Evolutionary conservation across 2,888 invertebrate species (phyloP).

Genomic region (Sarcophaga subvicina): DNA sequence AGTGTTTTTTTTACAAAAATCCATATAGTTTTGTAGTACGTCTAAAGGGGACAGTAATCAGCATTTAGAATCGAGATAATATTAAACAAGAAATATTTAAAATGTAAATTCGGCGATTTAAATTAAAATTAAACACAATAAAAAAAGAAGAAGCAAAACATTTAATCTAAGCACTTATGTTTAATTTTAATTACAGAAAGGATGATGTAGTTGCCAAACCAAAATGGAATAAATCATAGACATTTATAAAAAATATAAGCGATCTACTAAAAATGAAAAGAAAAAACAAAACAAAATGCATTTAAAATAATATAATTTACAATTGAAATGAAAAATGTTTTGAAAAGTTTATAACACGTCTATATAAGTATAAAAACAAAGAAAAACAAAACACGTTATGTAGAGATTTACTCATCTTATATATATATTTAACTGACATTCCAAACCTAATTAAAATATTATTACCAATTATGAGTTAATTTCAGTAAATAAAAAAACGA

Average conservation of each 20-base stretch:
- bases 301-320: constrained; percentile 17
- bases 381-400: too few species aligned
- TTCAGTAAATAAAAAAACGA: constrained; percentile 35
- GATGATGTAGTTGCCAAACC: constrained; percentile 42
- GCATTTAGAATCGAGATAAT: neutral
- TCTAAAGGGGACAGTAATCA: too few species aligned
- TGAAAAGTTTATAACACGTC: neutral
- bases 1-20: too few species aligned
- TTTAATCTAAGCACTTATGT: neutral
- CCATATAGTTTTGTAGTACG: too few species aligned
- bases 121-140: too few species aligned
- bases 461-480: constrained; percentile 50
- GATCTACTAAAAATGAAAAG: neutral
- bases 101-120: neutral
- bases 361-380: neutral
- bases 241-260: neutral
- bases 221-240: neutral
- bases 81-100: neutral
- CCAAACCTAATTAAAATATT: constrained; percentile 38
- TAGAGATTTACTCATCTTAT: constrained; percentile 45
- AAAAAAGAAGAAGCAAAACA: too few species aligned
- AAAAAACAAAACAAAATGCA: constrained; percentile 1
- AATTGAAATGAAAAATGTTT: neutral
- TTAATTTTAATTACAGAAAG: constrained; percentile 27
- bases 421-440: constrained; percentile 33